phyloP scores from a whole-genome alignment of 1,140 invertebrate genomes.

The Rhynchophorus ferrugineus region DNA sequence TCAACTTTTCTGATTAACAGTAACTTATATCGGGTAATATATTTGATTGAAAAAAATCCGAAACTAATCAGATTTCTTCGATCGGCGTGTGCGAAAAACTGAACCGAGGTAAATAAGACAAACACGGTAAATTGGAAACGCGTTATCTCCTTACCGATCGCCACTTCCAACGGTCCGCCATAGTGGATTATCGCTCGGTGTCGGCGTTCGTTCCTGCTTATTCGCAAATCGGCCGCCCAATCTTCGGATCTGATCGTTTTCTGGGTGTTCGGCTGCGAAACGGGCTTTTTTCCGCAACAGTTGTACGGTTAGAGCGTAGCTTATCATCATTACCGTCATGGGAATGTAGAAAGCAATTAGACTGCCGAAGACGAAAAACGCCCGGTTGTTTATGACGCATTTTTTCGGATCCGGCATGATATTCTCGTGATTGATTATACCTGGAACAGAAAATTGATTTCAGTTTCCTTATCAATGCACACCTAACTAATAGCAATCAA shows the following conservation, averaged over 20 bases:
- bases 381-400: slow-evolving; percentile 80
- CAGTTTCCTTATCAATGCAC: too few species aligned
- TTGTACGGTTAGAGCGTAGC: slow-evolving; percentile 82
- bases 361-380: slow-evolving; percentile 83
- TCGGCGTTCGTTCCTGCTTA: slow-evolving; percentile 44
- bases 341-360: slow-evolving; percentile 89
- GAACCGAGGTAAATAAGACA: too few species aligned
- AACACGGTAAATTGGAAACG: too few species aligned
- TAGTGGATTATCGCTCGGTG: slow-evolving; percentile 34
- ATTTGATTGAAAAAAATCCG: too few species aligned
- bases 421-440: slow-evolving; percentile 62
- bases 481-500: too few species aligned
- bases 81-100: too few species aligned
- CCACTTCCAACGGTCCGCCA: slow-evolving; percentile 44
- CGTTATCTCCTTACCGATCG: too few species aligned
- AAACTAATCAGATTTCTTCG: too few species aligned
- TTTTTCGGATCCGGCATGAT: slow-evolving; percentile 65
- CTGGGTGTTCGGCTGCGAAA: slow-evolving; percentile 55
- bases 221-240: slow-evolving; percentile 55
- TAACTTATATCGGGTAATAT: too few species aligned
- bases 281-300: slow-evolving; percentile 66
- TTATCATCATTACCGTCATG: slow-evolving; percentile 85
- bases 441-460: slow-evolving; percentile 40
- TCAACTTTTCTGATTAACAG: too few species aligned
- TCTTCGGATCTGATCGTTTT: slow-evolving; percentile 50